Base-by-base conservation (phyloP, 2,888 invertebrate genomes). In the Anthophora plumipes region DNA sequence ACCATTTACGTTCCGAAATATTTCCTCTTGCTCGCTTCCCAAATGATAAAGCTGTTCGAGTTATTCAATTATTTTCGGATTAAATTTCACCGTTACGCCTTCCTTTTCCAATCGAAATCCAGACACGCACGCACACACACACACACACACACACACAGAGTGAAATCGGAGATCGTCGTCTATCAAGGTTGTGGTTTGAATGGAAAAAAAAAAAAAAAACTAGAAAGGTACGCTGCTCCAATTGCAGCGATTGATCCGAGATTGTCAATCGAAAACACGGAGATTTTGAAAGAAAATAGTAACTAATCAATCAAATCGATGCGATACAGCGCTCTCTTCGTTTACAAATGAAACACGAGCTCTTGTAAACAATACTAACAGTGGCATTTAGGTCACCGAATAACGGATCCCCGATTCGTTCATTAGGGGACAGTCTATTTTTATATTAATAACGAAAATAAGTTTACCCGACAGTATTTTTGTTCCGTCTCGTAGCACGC, bases 361-460 rank as follows among this genome's bases (percentile, higher is more conserved):
- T 60, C 50, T 37, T 43, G 52, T n/a, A 63, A 61, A 61, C 71
- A 43, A 75, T 55, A 37, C 22, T 54, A 48, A 8, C 39, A 14
- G 5, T 48, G 41, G 41, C 25, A 79, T 80, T 79, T 66, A 14
- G 79, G 80, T 74, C 80, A 74, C 17, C 57, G 63, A 71, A 74
- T 67, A 80, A 80, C 57, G 61, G 48, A 50, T 57, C n/a, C 43
- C 25, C 31, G 61, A 43, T 20, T 59, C 59, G 67, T 75, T 80
- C 80, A 46, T 71, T 77, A 74, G 59, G 43, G 57, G 31, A 9
- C 41, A 66, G 64, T 59, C 67, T 68, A 72, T 80, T 63, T 80
- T 64, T 37, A 69, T 80, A 77, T 77, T 77, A 82, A 77, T 77
- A 80, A 73, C 46, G 77, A 82, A 73, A 77, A 77, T 80, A 68